These are phyloP conservation scores for Trinectes maculatus DNA, from an alignment of 2,113 vertebrate species.

Conservation along the genomic window DNA sequence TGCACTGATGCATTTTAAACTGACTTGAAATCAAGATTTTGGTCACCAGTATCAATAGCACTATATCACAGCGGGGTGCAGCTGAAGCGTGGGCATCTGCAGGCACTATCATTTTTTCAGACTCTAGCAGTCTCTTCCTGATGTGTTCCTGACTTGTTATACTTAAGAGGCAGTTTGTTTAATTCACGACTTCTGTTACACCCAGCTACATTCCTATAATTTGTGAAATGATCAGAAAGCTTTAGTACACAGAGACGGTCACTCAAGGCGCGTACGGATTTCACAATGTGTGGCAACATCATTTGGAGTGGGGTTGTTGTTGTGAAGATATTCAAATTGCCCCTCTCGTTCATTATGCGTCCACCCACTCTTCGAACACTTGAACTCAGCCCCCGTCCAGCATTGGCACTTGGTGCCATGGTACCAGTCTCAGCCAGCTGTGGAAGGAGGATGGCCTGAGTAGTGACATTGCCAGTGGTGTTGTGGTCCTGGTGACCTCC, in stretches of 20 bases:
- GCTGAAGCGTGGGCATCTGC: constrained; percentile 59
- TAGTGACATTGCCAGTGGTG: constrained; percentile 50
- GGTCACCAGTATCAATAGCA: constrained; percentile 25
- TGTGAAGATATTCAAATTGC: constrained; percentile 52
- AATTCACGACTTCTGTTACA: constrained; percentile 27
- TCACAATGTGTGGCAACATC: not conserved
- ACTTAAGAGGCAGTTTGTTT: constrained; percentile 47
- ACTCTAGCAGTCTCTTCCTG: constrained; percentile 48
- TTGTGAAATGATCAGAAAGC: constrained; percentile 1
- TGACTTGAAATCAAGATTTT: constrained; percentile 7
- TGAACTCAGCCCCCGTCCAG: constrained; percentile 43
- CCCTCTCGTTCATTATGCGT: constrained; percentile 50
- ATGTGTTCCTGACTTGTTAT: constrained; percentile 68
- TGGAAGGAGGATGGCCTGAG: constrained; percentile 58
- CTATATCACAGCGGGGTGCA: constrained; percentile 36
- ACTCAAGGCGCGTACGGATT: not conserved
- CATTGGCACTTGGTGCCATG: constrained; percentile 52
- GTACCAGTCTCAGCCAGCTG: constrained; percentile 75
- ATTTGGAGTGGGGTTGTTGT: constrained; percentile 27
- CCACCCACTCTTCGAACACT: constrained; percentile 58
- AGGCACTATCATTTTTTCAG: constrained; percentile 48
- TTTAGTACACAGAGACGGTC: not conserved
- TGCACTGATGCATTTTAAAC: constrained; percentile 14
- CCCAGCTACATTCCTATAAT: constrained; percentile 2
- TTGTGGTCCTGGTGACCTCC: constrained; percentile 44